Conservation (phyloP, 2,888 invertebrate genomes). For the Pomacea canaliculata region DNA sequence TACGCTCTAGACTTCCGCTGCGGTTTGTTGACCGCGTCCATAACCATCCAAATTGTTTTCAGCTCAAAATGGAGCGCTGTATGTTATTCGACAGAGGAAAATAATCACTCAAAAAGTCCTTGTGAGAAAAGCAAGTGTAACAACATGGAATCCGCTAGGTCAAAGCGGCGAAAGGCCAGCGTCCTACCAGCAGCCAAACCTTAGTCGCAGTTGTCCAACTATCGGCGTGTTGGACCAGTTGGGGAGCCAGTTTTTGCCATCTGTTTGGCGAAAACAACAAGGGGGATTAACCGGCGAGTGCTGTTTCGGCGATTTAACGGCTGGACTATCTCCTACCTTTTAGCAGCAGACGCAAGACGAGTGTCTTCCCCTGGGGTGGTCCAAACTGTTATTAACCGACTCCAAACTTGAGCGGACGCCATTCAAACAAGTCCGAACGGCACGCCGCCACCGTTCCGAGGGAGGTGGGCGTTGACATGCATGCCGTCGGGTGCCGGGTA, state of each 20-base stretch:
- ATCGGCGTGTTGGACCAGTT: neutral
- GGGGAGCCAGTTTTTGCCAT: neutral
- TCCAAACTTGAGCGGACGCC: neutral
- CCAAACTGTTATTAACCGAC: constrained; percentile 17
- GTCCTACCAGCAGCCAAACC: neutral
- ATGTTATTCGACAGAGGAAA: neutral
- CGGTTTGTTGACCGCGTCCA: too few species aligned
- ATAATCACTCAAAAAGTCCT: neutral
- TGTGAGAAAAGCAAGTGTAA: too few species aligned
- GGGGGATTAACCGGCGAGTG: constrained; percentile 9
- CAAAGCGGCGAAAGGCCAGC: neutral
- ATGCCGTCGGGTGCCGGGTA: too few species aligned
- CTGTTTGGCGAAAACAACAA: constrained; percentile 21
- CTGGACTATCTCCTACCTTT: neutral
- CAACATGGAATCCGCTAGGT: neutral
- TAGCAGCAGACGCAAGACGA: neutral
- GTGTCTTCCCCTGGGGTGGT: constrained; percentile 12
- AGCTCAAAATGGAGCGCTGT: too few species aligned
- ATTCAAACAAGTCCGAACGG: too few species aligned
- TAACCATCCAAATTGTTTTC: too few species aligned
- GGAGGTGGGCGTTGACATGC: too few species aligned
- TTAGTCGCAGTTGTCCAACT: neutral
- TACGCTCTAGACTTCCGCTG: too few species aligned
- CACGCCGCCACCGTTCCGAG: too few species aligned
- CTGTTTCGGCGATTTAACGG: constrained; percentile 3